Conservation (phyloP, 1,140 invertebrate genomes). For the Euwallacea similis region DNA sequence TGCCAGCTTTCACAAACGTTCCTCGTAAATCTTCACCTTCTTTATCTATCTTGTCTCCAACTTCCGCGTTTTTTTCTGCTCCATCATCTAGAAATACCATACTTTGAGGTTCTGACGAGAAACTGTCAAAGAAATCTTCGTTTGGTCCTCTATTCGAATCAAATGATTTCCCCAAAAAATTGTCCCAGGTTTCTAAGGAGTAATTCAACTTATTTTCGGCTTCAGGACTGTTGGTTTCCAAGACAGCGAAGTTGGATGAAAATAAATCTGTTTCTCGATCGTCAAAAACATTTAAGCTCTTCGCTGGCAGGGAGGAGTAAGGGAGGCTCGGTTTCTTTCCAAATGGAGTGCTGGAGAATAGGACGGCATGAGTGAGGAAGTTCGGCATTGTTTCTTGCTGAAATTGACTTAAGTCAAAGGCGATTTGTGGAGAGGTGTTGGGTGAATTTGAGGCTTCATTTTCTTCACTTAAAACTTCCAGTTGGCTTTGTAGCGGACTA, state of each 20-base stretch:
- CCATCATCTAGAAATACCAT: constrained; percentile 43
- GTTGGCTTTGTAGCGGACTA: no score
- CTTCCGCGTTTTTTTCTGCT: no score
- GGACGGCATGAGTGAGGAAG: constrained; percentile 40
- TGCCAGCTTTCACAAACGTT: constrained; percentile 31
- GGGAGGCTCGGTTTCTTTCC: constrained; percentile 44
- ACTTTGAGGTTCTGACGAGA: constrained; percentile 50
- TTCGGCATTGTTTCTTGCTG: constrained; percentile 47
- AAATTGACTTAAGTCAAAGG: constrained; percentile 45
- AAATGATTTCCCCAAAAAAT: constrained; percentile 51
- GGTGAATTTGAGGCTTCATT: neutral
- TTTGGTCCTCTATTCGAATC: constrained; percentile 41
- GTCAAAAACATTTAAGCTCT: constrained; percentile 43
- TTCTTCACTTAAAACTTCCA: neutral
- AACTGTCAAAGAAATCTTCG: constrained; percentile 50
- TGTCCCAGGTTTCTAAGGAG: constrained; percentile 54
- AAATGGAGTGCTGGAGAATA: constrained; percentile 45
- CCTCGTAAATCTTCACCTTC: neutral
- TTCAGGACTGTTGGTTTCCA: constrained; percentile 1
- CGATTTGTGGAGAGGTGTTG: constrained; percentile 22
- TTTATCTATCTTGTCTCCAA: no score
- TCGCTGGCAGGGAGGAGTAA: neutral
- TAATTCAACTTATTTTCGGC: constrained; percentile 45
- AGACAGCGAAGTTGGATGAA: constrained; percentile 11
- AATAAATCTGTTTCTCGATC: constrained; percentile 5